These are phyloP conservation scores for Grantiella picta DNA, from an alignment of 2,113 vertebrate species.

Conservation along the genomic window DNA sequence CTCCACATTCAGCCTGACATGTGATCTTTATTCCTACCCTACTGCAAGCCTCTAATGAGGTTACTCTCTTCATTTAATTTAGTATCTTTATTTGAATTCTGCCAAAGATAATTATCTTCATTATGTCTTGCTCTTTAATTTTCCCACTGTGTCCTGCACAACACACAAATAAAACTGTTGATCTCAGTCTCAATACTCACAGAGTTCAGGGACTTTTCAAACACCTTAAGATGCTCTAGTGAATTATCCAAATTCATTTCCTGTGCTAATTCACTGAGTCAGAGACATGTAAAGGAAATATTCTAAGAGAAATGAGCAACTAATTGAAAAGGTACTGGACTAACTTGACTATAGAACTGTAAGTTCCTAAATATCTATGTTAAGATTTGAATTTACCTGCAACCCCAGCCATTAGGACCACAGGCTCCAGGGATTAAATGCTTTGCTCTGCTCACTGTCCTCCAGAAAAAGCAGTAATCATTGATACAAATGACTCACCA, in stretches of 20 bases:
- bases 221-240: not conserved
- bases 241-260: not conserved
- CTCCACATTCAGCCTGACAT: not conserved
- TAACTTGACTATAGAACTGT: not conserved
- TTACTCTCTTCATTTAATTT: not conserved
- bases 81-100: not conserved
- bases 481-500: not conserved
- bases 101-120: not conserved
- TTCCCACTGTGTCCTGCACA: not conserved
- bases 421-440: not conserved
- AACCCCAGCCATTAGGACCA: not conserved
- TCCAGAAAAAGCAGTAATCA: rapidly evolving
- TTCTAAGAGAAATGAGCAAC: not conserved
- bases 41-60: not conserved
- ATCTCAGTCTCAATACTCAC: not conserved
- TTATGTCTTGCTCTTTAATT: not conserved
- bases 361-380: not conserved
- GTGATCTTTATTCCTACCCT: not conserved
- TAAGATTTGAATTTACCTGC: not conserved
- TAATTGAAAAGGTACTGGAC: not conserved
- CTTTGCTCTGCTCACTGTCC: not conserved
- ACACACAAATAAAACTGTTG: not conserved
- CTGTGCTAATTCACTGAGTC: not conserved
- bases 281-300: not conserved
- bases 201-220: not conserved